Conservation (phyloP, 2,797 vertebrate genomes). For the Tapera naevia region DNA sequence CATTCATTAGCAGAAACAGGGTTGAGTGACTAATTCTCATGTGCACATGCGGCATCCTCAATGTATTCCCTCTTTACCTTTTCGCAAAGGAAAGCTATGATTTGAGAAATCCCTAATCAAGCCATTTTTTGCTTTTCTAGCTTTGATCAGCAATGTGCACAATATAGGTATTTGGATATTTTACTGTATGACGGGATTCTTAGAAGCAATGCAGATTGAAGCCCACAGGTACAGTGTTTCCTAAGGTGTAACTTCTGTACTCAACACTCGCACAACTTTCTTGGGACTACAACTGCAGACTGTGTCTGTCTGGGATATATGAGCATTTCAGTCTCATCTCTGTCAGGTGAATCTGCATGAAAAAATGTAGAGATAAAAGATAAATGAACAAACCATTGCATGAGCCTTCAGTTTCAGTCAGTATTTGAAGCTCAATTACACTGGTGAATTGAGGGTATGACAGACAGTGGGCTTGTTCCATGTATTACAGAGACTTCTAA, state of each 20-base stretch:
- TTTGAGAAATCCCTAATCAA: neutral
- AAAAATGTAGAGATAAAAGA: neutral
- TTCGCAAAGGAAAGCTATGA: neutral
- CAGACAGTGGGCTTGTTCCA: neutral
- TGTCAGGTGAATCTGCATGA: neutral
- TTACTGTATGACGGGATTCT: neutral
- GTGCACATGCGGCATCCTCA: neutral
- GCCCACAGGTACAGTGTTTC: neutral
- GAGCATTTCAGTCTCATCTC: neutral
- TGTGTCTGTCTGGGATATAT: neutral
- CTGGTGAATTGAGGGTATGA: neutral
- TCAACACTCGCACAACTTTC: neutral
- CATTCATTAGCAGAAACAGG: neutral
- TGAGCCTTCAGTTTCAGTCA: neutral
- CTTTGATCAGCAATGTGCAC: neutral
- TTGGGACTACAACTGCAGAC: neutral
- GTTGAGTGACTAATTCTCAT: neutral
- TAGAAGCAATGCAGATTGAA: neutral
- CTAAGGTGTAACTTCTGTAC: neutral
- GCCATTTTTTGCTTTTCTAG: neutral
- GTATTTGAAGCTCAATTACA: neutral
- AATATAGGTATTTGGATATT: neutral
- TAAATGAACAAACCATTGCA: neutral
- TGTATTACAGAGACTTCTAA: neutral
- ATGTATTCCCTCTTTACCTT: neutral